phyloP scores from a whole-genome alignment of 2,797 vertebrate genomes.

The Sylvia borin region DNA sequence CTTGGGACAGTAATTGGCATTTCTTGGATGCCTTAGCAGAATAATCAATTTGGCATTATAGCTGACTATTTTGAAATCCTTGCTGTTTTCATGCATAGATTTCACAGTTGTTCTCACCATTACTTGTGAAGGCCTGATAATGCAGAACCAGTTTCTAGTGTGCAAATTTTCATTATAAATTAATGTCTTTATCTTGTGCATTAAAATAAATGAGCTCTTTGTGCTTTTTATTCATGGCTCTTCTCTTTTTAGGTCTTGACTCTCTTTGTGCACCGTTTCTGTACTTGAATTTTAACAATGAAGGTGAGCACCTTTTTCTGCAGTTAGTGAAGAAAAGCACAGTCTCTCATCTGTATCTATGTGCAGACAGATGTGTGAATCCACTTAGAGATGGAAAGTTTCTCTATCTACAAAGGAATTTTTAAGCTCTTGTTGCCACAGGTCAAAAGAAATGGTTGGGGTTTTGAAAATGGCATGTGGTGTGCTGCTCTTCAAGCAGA shows the following conservation, averaged over 20 bases:
- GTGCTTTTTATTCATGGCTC: not conserved
- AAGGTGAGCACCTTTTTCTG: slow-evolving; percentile 80
- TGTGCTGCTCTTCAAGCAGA: not conserved
- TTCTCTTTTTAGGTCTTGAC: slow-evolving; percentile 86
- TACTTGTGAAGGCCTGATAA: not conserved
- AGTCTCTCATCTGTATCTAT: not conserved
- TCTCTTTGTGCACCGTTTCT: slow-evolving; percentile 97
- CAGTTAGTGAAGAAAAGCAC: not conserved
- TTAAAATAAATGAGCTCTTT: not conserved
- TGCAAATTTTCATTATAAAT: not conserved
- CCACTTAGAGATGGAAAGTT: not conserved
- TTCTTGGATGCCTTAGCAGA: not conserved
- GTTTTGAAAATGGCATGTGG: not conserved
- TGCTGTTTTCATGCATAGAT: not conserved
- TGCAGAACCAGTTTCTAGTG: not conserved
- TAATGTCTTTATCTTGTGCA: not conserved
- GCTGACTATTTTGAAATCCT: not conserved
- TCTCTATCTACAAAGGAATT: not conserved
- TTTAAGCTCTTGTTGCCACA: not conserved
- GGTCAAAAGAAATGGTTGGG: not conserved
- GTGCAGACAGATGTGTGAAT: not conserved
- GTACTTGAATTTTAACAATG: slow-evolving; percentile 98
- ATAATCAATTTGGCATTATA: not conserved
- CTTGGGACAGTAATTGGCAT: not conserved
- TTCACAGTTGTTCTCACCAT: not conserved